Percentiles rank a stretch among this genome's conserved stretches.
phyloP scores from a whole-genome alignment of 2,888 invertebrate genomes.

The Desoria tigrina region DNA sequence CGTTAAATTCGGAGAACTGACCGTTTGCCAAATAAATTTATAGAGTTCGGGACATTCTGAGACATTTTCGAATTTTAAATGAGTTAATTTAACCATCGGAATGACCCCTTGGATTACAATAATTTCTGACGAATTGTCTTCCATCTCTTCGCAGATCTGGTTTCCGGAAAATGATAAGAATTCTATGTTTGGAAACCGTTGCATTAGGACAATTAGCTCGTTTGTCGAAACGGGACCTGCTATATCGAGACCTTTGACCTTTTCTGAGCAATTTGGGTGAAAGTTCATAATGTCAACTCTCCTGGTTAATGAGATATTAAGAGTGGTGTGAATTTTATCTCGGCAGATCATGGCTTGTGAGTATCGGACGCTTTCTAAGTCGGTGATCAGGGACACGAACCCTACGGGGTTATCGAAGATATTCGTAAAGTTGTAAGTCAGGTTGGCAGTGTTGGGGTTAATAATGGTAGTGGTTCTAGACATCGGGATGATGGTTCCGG shows the following conservation, averaged over 20 bases:
- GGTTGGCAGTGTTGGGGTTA: too few species aligned
- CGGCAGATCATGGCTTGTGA: too few species aligned
- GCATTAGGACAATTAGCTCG: not conserved
- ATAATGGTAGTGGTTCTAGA: too few species aligned
- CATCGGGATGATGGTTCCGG: too few species aligned
- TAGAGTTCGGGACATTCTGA: conserved; percentile 5
- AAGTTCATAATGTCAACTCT: too few species aligned
- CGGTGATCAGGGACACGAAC: too few species aligned
- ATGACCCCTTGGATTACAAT: not conserved
- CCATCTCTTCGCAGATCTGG: not conserved
- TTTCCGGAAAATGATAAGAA: not conserved
- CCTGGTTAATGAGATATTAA: too few species aligned
- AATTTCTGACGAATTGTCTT: not conserved
- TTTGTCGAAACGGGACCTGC: not conserved
- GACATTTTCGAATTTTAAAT: not conserved
- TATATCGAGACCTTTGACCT: not conserved
- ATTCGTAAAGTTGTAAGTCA: too few species aligned
- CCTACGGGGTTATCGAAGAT: too few species aligned
- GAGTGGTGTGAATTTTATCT: too few species aligned
- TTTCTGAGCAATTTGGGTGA: not conserved
- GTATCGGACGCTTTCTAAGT: too few species aligned
- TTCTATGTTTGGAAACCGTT: not conserved
- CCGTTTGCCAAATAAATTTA: not conserved
- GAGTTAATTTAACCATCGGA: not conserved
- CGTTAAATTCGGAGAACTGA: not conserved